Conservation (phyloP, 2,888 invertebrate genomes). For the Hydrotaea diabolus region DNA sequence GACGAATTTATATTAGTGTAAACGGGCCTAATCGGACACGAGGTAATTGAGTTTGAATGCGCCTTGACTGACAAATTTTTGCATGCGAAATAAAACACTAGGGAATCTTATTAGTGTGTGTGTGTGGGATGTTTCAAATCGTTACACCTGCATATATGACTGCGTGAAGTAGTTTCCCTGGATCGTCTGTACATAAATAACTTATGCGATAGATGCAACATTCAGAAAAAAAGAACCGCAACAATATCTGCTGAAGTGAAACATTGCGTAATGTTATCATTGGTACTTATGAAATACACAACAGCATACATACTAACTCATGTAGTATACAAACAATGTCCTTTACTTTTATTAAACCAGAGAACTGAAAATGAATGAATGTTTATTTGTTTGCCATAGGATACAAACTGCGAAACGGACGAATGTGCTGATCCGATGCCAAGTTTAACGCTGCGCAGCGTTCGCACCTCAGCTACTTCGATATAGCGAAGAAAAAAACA, state of each 20-base stretch:
- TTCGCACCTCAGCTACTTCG: not conserved
- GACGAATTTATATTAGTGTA: no score
- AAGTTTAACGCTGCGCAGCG: not conserved
- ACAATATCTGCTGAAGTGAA: not conserved
- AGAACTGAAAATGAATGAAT: slow-evolving; percentile 40
- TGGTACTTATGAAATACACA: slow-evolving; percentile 47
- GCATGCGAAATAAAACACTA: no score
- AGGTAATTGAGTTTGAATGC: no score
- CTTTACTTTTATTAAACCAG: not conserved
- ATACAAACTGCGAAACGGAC: slow-evolving; percentile 12
- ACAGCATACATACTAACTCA: slow-evolving; percentile 22
- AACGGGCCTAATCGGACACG: no score
- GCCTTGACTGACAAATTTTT: no score
- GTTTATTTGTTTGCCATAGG: slow-evolving; percentile 46
- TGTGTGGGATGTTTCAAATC: no score
- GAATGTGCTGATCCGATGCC: slow-evolving; percentile 17
- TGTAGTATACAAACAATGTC: slow-evolving; percentile 6
- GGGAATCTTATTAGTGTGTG: no score
- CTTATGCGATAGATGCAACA: not conserved
- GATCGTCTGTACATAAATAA: not conserved
- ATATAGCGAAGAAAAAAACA: not conserved
- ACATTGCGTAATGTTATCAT: slow-evolving; percentile 22
- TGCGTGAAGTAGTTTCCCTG: no score
- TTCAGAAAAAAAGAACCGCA: not conserved
- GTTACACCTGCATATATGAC: no score